Evolutionary conservation across 2,888 invertebrate species (phyloP), one percentile per base, ranked within the genome.

Genomic region (Athetis lepigone): DNA sequence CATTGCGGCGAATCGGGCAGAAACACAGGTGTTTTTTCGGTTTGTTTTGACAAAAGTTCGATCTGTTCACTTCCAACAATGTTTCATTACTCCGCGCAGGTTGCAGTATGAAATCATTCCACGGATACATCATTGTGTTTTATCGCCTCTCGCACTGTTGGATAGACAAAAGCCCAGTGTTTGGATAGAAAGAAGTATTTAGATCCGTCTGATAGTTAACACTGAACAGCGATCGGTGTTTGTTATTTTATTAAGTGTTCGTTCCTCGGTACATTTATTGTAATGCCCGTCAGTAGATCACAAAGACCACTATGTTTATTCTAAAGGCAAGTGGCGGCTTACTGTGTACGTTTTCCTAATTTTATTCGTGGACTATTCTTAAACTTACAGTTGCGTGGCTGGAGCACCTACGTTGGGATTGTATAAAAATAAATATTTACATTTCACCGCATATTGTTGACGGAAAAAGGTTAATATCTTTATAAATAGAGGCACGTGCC

Each of bases 171-270:
- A 90, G 89, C 82, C 29, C 82, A 81, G 80, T 92, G 91, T 93
- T 92, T 89, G 88, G 85, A 88, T 88, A 86, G 84, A 86, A 85
- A 86, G 82, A 83, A 88, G 88, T 91, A 90, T 92, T 93, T 90
- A 89, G 86, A 91, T 88, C 86, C 80, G 82, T 79, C 80, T 81
- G 84, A 78, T 74, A 79, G 73, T 65, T 81, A 87, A 92, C 92
- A 92, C 79, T 89, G 84, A 89, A 80, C 92, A 92, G 92, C 73
- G 67, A 80, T 76, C 81, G 33, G n/a, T 91, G 91, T 92, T 92
- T 92, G 91, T 92, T 92, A 90, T 92, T 91, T 90, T 88, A 91
- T 91, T 84, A 90, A 92, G 90, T 92, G 90, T 84, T 89, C 82
- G 85, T 84, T 88, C 86, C 83, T 83, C 80, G 80, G 85, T 85